These are phyloP conservation scores for Falco naumanni DNA, from an alignment of 2,797 vertebrate species.

Conservation along the genomic window DNA sequence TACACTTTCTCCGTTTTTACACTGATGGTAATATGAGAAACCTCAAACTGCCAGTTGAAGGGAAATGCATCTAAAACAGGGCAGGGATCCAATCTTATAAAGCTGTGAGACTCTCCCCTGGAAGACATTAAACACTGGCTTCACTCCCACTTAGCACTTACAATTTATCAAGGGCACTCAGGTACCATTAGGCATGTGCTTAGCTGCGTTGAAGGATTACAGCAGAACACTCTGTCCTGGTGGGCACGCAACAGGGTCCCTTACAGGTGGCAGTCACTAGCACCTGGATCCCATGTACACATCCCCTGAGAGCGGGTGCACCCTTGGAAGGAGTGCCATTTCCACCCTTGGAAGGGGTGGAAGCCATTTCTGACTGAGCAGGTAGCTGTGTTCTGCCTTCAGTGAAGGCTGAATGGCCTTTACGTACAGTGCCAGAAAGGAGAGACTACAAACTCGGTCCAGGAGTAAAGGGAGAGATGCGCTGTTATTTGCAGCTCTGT, in stretches of 20 bases:
- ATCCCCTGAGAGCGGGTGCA: background rate
- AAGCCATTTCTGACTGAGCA: background rate
- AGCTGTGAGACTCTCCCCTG: background rate
- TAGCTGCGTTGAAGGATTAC: background rate
- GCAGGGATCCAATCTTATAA: background rate
- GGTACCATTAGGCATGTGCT: background rate
- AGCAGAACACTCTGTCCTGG: background rate
- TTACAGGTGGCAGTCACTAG: background rate
- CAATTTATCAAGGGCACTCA: background rate
- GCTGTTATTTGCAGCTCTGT: background rate
- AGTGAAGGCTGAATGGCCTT: background rate
- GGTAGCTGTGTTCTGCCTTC: background rate
- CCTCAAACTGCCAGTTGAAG: background rate
- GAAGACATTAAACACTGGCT: conserved; percentile 3
- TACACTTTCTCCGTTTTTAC: background rate
- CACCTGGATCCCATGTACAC: background rate
- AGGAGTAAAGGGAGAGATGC: background rate
- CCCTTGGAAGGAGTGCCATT: background rate
- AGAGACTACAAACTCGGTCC: background rate
- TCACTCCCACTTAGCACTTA: background rate
- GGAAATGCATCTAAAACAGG: background rate
- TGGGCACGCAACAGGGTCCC: background rate
- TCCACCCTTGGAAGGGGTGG: background rate
- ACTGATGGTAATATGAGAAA: background rate
- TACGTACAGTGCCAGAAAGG: background rate